Evolutionary conservation across 2,113 vertebrate species (phyloP), one percentile per base, ranked within the genome.

Genomic region (Sebastes fasciatus): DNA sequence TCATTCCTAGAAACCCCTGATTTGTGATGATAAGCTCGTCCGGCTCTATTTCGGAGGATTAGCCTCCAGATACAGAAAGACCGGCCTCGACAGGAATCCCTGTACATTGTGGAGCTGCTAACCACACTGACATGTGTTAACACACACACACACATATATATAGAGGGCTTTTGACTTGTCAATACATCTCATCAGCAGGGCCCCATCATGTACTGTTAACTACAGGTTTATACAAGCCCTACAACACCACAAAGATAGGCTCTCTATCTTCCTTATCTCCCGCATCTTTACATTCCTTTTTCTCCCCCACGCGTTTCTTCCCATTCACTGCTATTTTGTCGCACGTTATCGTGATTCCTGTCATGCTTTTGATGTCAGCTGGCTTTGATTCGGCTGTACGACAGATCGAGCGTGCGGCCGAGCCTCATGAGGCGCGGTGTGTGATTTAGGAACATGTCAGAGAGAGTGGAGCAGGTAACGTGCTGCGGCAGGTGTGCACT

Each of bases 221-320:
- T 26, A 4, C 88, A 83, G 67, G 91, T 86, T 88, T 49, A 63
- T 61, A 86, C 91, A 92, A 68, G 88, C 77, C 73, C 64, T 16
- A 43, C 73, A 70, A n/a, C 42, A n/a, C 51, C 68, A 12, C 67
- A 85, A 17, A 84, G 45, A 76, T 34, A 45, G 34, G 61, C 17
- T 46, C 58, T 61, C 34, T 40, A 45, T 81, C 72, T 55, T 2
- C 8, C 23, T 58, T 21, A 13, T 26, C 21, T 65, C 5, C 62
- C 12, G 7, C 8, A 34, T 34, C 19, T 49, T 40, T 3, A 8
- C 40, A 5, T 49, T 46, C 48, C 23, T 16, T 4, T 26, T n/a
- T 23, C 46, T 55, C 42, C 40, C 10, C 10, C 19, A 1, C 34
- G 14, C 19, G 1, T 42, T 43, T 45, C 13, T 46, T 51, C 13